Evolutionary conservation across 2,113 vertebrate genomes (phyloP).

Genomic region (Oryzias celebensis): DNA sequence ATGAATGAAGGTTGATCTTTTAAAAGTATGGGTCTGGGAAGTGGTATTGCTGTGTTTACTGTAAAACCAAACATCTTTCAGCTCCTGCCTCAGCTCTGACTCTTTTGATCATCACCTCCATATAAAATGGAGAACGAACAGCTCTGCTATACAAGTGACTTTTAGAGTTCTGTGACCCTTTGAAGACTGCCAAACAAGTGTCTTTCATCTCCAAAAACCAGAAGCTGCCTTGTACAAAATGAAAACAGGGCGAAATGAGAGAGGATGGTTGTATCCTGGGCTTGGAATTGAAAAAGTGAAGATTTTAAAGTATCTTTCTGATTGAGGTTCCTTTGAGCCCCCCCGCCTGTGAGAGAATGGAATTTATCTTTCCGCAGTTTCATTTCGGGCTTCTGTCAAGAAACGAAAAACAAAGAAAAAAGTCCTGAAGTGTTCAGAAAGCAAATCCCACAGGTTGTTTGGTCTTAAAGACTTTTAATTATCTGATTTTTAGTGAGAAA

Average conservation of each 20-base stretch:
- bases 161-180: slow-evolving; percentile 67
- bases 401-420: slow-evolving; percentile 13
- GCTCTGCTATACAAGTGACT: slow-evolving; percentile 67
- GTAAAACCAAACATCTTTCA: slow-evolving; percentile 58
- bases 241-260: slow-evolving; percentile 48
- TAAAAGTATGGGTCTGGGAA: slow-evolving; percentile 31
- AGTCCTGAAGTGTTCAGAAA: slow-evolving; percentile 44
- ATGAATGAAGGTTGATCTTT: slow-evolving; percentile 39
- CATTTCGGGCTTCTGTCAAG: slow-evolving; percentile 37
- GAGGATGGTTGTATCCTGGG: slow-evolving; percentile 44
- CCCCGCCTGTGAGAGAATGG: slow-evolving; percentile 48
- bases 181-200: slow-evolving; percentile 79
- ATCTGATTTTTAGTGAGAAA: slow-evolving; percentile 13
- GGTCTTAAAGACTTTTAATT: slow-evolving; percentile 33
- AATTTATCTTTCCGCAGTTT: slow-evolving; percentile 44
- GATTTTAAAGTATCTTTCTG: slow-evolving; percentile 53
- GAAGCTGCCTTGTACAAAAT: slow-evolving; percentile 64
- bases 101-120: slow-evolving; percentile 72
- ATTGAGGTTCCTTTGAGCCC: slow-evolving; percentile 38
- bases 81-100: slow-evolving; percentile 49
- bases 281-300: slow-evolving; percentile 48
- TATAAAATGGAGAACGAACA: slow-evolving; percentile 65
- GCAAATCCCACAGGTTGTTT: slow-evolving; percentile 9
- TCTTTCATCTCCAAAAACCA: slow-evolving; percentile 74
- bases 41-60: slow-evolving; percentile 61